A percentile compares a stretch with the other conserved stretches of the same genome.
These are phyloP conservation scores for Ricordea florida DNA, from an alignment of 92 coral and sea anemone genomes.

Conservation along the genomic window DNA sequence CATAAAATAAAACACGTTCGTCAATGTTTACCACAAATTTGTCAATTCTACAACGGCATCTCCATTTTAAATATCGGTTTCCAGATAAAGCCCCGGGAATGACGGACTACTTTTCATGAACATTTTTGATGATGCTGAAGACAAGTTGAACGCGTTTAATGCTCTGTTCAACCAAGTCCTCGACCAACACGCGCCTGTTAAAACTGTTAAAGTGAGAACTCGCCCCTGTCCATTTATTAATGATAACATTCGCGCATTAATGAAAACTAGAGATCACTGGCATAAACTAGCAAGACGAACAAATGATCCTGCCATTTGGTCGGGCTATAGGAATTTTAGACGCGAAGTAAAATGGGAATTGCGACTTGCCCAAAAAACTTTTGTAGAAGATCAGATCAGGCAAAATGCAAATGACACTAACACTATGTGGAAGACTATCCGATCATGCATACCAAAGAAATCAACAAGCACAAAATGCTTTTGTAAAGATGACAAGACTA, in stretches of 20 bases:
- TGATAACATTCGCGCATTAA: constrained; percentile 28
- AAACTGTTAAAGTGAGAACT: constrained; percentile 5
- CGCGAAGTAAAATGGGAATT: constrained; percentile 48
- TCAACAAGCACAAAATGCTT: constrained; percentile 1
- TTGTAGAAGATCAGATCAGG: constrained; percentile 14
- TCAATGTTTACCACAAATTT: too few species aligned
- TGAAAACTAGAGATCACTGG: constrained; percentile 42
- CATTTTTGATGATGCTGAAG: constrained; percentile 35
- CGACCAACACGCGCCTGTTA: constrained; percentile 44
- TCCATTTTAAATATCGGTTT: too few species aligned
- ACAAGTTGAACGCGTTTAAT: constrained; percentile 35
- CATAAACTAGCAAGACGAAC: constrained; percentile 38
- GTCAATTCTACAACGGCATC: too few species aligned
- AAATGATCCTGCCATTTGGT: constrained; percentile 40
- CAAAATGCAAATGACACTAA: constrained; percentile 46
- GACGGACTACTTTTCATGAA: too few species aligned
- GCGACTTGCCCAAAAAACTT: constrained; percentile 37
- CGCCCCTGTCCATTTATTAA: constrained; percentile 38
- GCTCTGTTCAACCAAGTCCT: constrained; percentile 10
- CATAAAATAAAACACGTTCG: too few species aligned
- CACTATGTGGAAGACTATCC: constrained; percentile 37
- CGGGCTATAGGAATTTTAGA: constrained; percentile 39
- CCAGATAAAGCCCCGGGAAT: too few species aligned
- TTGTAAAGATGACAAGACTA: constrained; percentile 12
- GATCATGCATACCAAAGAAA: constrained; percentile 56